Percentiles rank a stretch among this genome's conserved stretches.
Evolutionary conservation across 1,140 invertebrate species (phyloP).

Genomic region (Pseudobourletiella spinata): DNA sequence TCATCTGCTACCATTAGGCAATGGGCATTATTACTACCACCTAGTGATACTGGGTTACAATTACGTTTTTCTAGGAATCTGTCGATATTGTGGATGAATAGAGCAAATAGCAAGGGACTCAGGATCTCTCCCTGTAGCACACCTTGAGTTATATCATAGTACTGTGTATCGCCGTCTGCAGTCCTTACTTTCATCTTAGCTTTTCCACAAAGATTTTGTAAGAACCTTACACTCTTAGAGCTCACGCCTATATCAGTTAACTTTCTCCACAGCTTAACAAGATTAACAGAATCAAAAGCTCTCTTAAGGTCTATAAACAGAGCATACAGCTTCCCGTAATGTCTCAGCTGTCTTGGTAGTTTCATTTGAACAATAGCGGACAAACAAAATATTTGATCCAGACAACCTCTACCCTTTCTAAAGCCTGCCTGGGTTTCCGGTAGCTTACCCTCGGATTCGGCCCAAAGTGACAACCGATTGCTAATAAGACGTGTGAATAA

Average conservation of each 20-base stretch:
- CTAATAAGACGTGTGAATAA: too few relatives aligned
- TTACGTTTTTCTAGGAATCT: background rate
- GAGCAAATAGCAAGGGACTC: too few relatives aligned
- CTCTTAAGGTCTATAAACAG: too few relatives aligned
- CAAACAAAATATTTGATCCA: slow-evolving; percentile 4
- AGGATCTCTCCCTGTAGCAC: too few relatives aligned
- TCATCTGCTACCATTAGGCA: slow-evolving; percentile 8
- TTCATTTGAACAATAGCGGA: too few relatives aligned
- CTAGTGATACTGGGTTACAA: background rate
- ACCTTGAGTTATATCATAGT: too few relatives aligned
- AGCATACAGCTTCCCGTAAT: slow-evolving; percentile 4
- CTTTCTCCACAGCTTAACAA: too few relatives aligned
- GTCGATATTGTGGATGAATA: slow-evolving; percentile 15
- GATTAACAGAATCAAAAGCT: too few relatives aligned
- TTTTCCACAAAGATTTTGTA: slow-evolving; percentile 16
- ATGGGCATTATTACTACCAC: background rate
- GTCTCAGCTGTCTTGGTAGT: too few relatives aligned
- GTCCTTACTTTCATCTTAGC: too few relatives aligned
- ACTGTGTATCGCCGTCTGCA: background rate
- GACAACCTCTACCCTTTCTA: too few relatives aligned
- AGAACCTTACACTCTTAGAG: slow-evolving; percentile 9
- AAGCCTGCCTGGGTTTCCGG: too few relatives aligned
- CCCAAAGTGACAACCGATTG: background rate
- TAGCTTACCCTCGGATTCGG: background rate
- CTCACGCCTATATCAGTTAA: slow-evolving; percentile 4